These are phyloP conservation scores for Scartelaos histophorus DNA, from an alignment of 2,113 vertebrate genomes.

Conservation along the genomic window DNA sequence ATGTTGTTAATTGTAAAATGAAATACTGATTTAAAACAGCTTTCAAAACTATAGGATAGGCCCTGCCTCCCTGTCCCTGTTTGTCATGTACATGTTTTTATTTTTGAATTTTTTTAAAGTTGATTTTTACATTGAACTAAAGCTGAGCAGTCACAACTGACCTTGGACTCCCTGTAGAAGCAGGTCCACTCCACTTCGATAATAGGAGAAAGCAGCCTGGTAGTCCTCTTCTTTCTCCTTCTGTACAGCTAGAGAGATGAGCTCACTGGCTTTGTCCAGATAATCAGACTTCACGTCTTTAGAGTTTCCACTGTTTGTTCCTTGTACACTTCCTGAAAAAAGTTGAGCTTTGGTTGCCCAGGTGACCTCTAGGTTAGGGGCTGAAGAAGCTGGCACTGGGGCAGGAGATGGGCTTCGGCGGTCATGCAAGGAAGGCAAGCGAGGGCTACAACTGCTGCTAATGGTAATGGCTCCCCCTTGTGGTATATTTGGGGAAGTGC, in stretches of 20 bases:
- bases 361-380: slow-evolving; percentile 78
- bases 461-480: slow-evolving; percentile 67
- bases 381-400: slow-evolving; percentile 58
- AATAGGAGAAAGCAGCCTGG: slow-evolving; percentile 87
- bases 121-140: neutral
- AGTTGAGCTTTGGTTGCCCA: slow-evolving; percentile 73
- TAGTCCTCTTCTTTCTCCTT: slow-evolving; percentile 92
- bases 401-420: slow-evolving; percentile 52
- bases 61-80: no score
- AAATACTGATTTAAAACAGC: no score
- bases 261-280: slow-evolving; percentile 88
- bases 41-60: no score
- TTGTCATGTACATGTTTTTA: no score
- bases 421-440: slow-evolving; percentile 54
- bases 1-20: no score
- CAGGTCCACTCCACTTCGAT: slow-evolving; percentile 90
- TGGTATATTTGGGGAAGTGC: slow-evolving; percentile 86
- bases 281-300: slow-evolving; percentile 83
- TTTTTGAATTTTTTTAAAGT: no score
- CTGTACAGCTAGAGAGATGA: slow-evolving; percentile 88
- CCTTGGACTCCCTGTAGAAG: slow-evolving; percentile 98
- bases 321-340: slow-evolving; percentile 81
- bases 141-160: slow-evolving; percentile 49
- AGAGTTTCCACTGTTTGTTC: slow-evolving; percentile 15
- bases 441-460: slow-evolving; percentile 69